Evolutionary conservation across 2,113 vertebrate genomes (phyloP).

Genomic region (Mohoua ochrocephala): DNA sequence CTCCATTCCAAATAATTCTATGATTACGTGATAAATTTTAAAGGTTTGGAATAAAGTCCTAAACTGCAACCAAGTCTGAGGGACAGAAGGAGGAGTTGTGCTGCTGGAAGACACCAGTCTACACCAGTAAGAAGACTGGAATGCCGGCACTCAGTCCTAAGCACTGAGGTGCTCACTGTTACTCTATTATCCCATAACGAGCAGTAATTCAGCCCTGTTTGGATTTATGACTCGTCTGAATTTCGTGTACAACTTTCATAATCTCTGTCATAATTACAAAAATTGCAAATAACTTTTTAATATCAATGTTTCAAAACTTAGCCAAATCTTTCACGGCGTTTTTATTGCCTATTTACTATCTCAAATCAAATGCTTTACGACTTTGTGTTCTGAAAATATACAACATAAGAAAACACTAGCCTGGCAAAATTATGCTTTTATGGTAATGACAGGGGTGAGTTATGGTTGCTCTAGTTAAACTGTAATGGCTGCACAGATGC

Average conservation of each 20-base stretch:
- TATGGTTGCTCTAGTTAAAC: slow-evolving; percentile 12
- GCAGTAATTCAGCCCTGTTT: neutral
- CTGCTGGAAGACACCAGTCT: neutral
- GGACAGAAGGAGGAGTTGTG: neutral
- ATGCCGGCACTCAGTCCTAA: neutral
- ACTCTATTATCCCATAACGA: neutral
- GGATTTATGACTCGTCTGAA: neutral
- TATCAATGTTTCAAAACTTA: neutral
- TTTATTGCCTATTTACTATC: slow-evolving; percentile 45
- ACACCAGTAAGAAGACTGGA: neutral
- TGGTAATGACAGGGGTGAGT: slow-evolving; percentile 31
- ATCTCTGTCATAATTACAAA: slow-evolving; percentile 18
- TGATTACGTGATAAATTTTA: neutral
- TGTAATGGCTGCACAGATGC: slow-evolving; percentile 27
- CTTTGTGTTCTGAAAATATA: slow-evolving; percentile 28
- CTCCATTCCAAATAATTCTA: neutral
- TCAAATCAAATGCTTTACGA: slow-evolving; percentile 49
- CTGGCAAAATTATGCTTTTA: slow-evolving; percentile 54
- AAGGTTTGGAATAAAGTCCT: neutral
- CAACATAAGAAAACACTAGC: slow-evolving; percentile 19
- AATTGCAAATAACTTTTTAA: slow-evolving; percentile 41
- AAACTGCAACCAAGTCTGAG: neutral
- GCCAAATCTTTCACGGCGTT: neutral
- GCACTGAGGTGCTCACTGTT: neutral
- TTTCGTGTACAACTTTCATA: neutral